phyloP scores from a whole-genome alignment of 2,797 vertebrate species.

The Diplodus puntazzo region DNA sequence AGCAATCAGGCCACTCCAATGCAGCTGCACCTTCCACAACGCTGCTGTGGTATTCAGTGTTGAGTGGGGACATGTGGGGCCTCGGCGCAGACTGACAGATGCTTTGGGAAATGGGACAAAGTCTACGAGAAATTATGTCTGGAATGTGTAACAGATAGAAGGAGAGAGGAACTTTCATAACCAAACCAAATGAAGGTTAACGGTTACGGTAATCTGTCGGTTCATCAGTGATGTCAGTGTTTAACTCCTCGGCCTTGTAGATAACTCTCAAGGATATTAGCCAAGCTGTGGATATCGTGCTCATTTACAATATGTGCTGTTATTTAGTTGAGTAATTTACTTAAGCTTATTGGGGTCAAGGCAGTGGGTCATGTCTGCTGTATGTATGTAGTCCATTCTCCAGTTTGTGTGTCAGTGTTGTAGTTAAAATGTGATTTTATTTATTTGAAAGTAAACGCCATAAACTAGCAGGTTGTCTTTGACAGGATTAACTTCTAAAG shows the following conservation, averaged over 20 bases:
- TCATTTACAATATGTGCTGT: not conserved
- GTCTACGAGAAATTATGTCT: slow-evolving; percentile 51
- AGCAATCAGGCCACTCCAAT: not conserved
- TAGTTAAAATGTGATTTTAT: not conserved
- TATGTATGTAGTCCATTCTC: not conserved
- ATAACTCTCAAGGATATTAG: slow-evolving; percentile 37
- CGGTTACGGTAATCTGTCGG: not conserved
- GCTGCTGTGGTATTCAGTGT: slow-evolving; percentile 36
- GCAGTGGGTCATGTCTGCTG: not conserved
- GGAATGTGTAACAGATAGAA: slow-evolving; percentile 65
- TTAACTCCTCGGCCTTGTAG: slow-evolving; percentile 21
- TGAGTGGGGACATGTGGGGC: slow-evolving; percentile 57
- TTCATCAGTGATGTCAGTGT: slow-evolving; percentile 41
- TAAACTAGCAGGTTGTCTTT: not conserved
- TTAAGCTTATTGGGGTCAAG: not conserved
- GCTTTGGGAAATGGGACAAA: slow-evolving; percentile 52
- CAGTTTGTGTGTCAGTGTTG: not conserved
- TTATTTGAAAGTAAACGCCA: not conserved
- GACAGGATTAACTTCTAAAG: too few relatives aligned
- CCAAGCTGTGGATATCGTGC: not conserved
- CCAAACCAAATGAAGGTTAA: slow-evolving; percentile 4
- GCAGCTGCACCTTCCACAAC: slow-evolving; percentile 38
- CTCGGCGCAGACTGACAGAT: slow-evolving; percentile 55
- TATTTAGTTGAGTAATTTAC: slow-evolving; percentile 11
- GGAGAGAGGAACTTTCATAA: slow-evolving; percentile 35